phyloP scores from a whole-genome alignment of 2,113 vertebrate genomes.

The Diadophis punctatus region DNA sequence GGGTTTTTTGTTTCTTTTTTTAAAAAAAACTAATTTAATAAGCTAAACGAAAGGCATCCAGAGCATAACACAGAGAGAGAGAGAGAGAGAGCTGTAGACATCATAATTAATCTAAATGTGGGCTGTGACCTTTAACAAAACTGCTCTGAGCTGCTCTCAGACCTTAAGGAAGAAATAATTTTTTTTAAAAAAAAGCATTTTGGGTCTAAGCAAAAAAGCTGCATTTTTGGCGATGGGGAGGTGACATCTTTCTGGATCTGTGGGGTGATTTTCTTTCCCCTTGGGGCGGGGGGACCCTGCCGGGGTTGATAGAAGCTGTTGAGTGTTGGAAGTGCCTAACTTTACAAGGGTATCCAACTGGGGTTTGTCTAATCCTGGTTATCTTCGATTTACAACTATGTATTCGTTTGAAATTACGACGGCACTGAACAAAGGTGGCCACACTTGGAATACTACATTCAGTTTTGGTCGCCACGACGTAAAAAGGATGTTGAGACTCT shows the following conservation, averaged over 20 bases:
- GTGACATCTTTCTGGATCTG: neutral
- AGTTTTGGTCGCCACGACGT: too few species aligned
- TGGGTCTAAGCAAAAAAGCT: neutral
- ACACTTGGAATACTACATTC: too few species aligned
- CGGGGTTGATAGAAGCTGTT: neutral
- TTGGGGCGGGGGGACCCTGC: too few species aligned
- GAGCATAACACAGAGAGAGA: neutral
- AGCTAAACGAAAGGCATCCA: neutral
- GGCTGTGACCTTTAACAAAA: neutral
- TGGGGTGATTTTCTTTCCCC: neutral
- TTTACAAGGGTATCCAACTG: neutral
- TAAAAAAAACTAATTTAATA: neutral
- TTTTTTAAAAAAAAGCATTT: neutral
- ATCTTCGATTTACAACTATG: neutral
- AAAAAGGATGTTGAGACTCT: too few species aligned
- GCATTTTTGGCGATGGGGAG: neutral
- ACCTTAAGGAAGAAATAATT: neutral
- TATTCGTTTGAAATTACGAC: too few species aligned
- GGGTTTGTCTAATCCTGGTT: neutral
- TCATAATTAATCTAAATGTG: neutral
- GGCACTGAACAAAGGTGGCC: too few species aligned
- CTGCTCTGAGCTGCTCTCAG: neutral
- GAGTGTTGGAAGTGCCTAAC: neutral
- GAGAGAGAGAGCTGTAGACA: neutral
- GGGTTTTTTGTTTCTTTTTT: fast-evolving